Evolutionary conservation across 2,888 invertebrate species (phyloP), one percentile per base, ranked within the genome.

Genomic region (Lepidochitona cinerea): DNA sequence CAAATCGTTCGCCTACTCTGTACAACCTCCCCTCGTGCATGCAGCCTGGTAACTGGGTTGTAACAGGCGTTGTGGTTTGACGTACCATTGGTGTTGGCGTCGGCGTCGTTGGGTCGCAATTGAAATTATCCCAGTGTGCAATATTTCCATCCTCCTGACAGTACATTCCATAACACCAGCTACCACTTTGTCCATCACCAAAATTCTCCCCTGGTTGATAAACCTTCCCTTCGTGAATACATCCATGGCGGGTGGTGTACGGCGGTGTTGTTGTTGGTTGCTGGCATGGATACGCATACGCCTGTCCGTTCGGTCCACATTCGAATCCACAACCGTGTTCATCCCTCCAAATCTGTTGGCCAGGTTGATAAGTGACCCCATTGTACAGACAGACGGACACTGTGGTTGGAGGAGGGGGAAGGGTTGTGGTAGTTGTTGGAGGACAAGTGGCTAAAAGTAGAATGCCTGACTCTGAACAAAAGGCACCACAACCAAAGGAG

Each of bases 81-180:
- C 29, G 59, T 26, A 29, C 32, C 12, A 32, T 18, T 14, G 7
- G 26, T 23, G 59, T 59, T 1, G 32, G 26, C 14, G 2, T 18
- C 4, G 59, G 23, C 4, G 59, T 29, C 2, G 23, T 23, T 29
- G 59, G 4, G 18, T 18, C 41, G 41, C 41, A 41, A 59, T 26
- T 59, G 3, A 59, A 4, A 32, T 78, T 76, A 4, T 54, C n/a
- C 76, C 75, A 78, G 18, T 59, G n/a, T 9, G 70, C 68, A 18
- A 80, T 12, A 12, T 37, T 37, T 3, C 72, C 72, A 37, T 78
- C 71, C 32, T 67, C 76, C 59, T 78, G 76, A 70, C 79, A 80
- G 29, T 75, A 75, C 5, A 54, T 41, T 6, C 79, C 79, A 4
- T 36, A 69, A 66, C 78, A 76, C 3, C 67, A n/a, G 0, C 49